Base-by-base conservation (phyloP, 2,888 invertebrate species). In the Thymelicus acteon region DNA sequence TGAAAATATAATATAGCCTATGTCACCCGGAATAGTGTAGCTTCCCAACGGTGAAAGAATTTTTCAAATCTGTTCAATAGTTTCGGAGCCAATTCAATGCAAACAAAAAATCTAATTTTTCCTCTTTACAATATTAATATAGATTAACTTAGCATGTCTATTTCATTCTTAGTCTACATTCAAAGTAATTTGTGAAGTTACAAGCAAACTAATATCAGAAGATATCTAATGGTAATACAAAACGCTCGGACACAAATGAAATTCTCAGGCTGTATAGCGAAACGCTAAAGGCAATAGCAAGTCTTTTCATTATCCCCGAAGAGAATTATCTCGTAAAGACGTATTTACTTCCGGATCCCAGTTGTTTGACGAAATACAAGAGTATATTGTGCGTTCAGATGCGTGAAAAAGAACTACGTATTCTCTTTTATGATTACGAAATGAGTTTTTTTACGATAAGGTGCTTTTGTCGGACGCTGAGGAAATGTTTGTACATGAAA, bases 271-370 rank as follows among this genome's bases (percentile, higher is more conserved):
- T 15, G 44, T 57, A 61, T 6, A 12, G 63, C 48, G 39, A 61
- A 62, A 64, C 47, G 49, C 40, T 24, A 31, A 64, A 60, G 49
- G 52, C 64, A 52, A 54, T 31, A 40, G 40, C 44, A 58, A 40
- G 49, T 52, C 64, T 64, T 70, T 70, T 70, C 70, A 60, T 70
- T 58, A 70, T 67, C 67, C 40, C 63, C 70, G 49, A 68, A 68
- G 58, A 64, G 70, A 64, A 70, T 58, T 66, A 64, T 60, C 70
- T 70, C 70, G 60, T 60, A 70, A 70, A 70, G 64, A 70, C 64
- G 64, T 70, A 70, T 70, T 70, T 70, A 70, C 70, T 70, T 64
- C 60, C 64, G 58, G 10, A 49, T 58, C 37, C 49, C 12, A 62
- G 37, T 62, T 54, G 15, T 68, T 68, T 62, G 61, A 61, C 67